Evolutionary conservation across 2,888 invertebrate species (phyloP).

Genomic region (Aleiodes leptofemur): DNA sequence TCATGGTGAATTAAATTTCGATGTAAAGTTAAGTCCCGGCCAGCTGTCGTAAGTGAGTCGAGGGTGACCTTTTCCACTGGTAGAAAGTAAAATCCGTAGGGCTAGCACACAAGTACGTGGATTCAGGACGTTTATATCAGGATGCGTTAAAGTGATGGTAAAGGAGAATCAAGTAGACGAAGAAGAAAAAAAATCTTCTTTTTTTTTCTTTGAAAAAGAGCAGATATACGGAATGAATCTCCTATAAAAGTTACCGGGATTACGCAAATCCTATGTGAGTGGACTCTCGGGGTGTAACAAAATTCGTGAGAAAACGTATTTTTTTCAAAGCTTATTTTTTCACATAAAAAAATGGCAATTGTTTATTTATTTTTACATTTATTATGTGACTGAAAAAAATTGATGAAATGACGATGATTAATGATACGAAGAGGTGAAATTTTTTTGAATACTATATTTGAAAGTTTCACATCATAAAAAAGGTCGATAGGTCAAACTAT

Average conservation of each 20-base stretch:
- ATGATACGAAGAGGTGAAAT: no score
- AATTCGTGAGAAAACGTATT: no score
- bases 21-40: slow-evolving; percentile 68
- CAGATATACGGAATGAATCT: slow-evolving; percentile 58
- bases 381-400: no score
- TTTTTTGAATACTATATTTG: no score
- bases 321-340: no score
- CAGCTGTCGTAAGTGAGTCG: slow-evolving; percentile 66
- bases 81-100: slow-evolving; percentile 40
- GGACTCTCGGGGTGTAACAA: slow-evolving; percentile 18
- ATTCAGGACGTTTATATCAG: slow-evolving; percentile 34
- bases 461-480: slow-evolving; percentile 6
- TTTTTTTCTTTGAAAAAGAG: slow-evolving; percentile 47
- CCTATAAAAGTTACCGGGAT: slow-evolving; percentile 72
- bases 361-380: no score
- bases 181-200: slow-evolving; percentile 52
- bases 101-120: slow-evolving; percentile 35
- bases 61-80: slow-evolving; percentile 64
- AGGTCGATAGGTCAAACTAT: slow-evolving; percentile 16
- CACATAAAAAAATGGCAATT: no score
- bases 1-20: slow-evolving; percentile 74
- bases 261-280: slow-evolving; percentile 70
- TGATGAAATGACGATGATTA: no score
- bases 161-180: slow-evolving; percentile 36
- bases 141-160: slow-evolving; percentile 38